phyloP scores from a whole-genome alignment of 2,888 invertebrate species.

The Mesochorus sp. region DNA sequence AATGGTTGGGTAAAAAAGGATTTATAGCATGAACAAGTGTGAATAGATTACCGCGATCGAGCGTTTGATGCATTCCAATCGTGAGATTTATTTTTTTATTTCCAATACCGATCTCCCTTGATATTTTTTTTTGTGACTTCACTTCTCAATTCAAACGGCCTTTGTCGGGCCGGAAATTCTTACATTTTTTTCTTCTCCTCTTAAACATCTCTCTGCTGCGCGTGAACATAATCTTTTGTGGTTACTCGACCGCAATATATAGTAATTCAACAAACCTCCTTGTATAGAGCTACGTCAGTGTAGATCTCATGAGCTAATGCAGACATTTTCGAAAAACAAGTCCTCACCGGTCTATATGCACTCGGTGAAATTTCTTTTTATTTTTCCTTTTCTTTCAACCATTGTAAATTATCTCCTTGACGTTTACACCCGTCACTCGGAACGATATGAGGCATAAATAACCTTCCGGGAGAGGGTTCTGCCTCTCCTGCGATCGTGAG shows the following conservation, averaged over 20 bases:
- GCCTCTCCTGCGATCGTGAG: background rate
- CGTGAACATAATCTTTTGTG: background rate
- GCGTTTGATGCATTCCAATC: too few species aligned
- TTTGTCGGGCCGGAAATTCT: background rate
- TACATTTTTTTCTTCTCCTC: background rate
- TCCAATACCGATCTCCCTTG: too few species aligned
- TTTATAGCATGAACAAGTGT: too few species aligned
- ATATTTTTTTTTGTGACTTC: too few species aligned
- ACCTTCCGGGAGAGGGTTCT: conserved; percentile 59
- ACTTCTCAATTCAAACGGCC: too few species aligned
- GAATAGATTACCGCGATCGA: too few species aligned
- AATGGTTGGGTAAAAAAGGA: too few species aligned
- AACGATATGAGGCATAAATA: conserved; percentile 79
- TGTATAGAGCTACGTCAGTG: conserved; percentile 35
- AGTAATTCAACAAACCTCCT: background rate
- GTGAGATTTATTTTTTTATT: too few species aligned
- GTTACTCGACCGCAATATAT: conserved; percentile 22
- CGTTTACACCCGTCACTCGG: conserved; percentile 79
- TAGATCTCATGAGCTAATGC: conserved; percentile 53
- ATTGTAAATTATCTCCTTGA: conserved; percentile 75
- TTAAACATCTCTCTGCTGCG: background rate
- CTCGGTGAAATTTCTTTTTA: conserved; percentile 32
- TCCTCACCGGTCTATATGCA: conserved; percentile 11
- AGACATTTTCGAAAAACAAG: conserved; percentile 61
- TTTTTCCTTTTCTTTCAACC: conserved; percentile 35